Base-by-base conservation (phyloP, 2,797 vertebrate genomes). In the Peromyscus attwateri region DNA sequence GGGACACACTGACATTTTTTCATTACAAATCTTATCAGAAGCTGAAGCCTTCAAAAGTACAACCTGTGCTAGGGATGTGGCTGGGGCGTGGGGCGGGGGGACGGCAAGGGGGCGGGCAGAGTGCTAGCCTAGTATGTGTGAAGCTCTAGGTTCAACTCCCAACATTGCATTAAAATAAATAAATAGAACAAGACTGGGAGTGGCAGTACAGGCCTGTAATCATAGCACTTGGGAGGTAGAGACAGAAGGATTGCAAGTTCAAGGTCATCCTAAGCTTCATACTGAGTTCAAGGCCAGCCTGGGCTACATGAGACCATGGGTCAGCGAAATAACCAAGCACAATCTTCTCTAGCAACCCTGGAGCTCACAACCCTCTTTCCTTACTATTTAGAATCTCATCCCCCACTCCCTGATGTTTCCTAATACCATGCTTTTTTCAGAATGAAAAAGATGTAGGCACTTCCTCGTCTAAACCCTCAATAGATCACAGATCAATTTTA, bases 401-500 rank as follows among this genome's bases (percentile, higher is more conserved):
- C 23, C 76, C 55, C n/a, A 46, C 43, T 46, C 49, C 49, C 46
- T 0, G 4, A 43, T 64, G 57, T 43, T 27, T 83, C 57, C 81
- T 21, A 52, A 70, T 17, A 37, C 21, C 21, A 27, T 10, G 64
- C 4, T 46, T 87, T 46, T 87, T 40, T 40, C 68, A 71, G 17
- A 88, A 29, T 31, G 25, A 57, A 55, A 75, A 73, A 29, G n/a
- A 40, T 29, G 19, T 71, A 94, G 10, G 3, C 17, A 75, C 14
- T 75, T 34, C 5, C 75, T 94, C 97, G 64, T 46, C 75, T 77
- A 66, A 73, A n/a, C 52, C 6, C 57, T n/a, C 29, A 88, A 11
- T 3, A 85, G 46, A 85, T 90, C 96, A 88, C 46, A 94, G 75
- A 68, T 92, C 52, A 66, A 75, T 82, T 96, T 81, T 94, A 46